Evolutionary conservation across 2,888 invertebrate species (phyloP).

Genomic region (Andrena dorsata): DNA sequence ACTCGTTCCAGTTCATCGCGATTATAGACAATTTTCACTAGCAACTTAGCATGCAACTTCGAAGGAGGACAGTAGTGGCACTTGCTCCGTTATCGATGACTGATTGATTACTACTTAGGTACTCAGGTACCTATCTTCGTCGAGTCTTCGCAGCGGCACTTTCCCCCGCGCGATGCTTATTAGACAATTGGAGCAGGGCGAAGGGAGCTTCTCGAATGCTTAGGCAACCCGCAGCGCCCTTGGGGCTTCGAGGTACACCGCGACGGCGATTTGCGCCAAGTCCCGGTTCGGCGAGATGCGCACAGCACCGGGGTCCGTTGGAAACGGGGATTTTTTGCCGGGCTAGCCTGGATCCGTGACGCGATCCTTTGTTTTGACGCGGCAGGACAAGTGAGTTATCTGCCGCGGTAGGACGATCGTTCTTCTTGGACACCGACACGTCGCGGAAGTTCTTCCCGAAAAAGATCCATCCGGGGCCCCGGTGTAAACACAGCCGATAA

Average conservation of each 20-base stretch:
- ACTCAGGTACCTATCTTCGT: too few relatives aligned
- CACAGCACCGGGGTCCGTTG: conserved; percentile 17
- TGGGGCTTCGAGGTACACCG: conserved; percentile 19
- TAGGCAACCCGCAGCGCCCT: neutral
- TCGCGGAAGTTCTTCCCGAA: conserved; percentile 77
- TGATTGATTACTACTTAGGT: too few relatives aligned
- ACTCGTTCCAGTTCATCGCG: neutral
- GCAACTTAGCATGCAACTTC: neutral
- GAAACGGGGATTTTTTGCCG: conserved; percentile 62
- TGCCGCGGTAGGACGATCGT: conserved; percentile 74
- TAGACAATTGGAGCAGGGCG: conserved; percentile 20
- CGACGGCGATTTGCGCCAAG: conserved; percentile 48
- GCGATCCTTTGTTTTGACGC: conserved; percentile 79
- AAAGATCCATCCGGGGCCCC: conserved; percentile 75
- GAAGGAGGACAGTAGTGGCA: too few relatives aligned
- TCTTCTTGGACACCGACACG: conserved; percentile 76
- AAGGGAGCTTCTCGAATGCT: neutral
- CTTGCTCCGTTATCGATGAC: too few relatives aligned
- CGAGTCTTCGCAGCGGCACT: neutral
- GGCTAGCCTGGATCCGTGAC: conserved; percentile 55
- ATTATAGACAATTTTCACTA: neutral
- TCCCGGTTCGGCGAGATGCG: conserved; percentile 40
- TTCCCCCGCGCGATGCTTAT: neutral
- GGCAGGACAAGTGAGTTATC: conserved; percentile 78
- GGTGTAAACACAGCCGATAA: conserved; percentile 81